phyloP scores from a whole-genome alignment of 2,888 invertebrate genomes.

The Hypomecis punctinalis region DNA sequence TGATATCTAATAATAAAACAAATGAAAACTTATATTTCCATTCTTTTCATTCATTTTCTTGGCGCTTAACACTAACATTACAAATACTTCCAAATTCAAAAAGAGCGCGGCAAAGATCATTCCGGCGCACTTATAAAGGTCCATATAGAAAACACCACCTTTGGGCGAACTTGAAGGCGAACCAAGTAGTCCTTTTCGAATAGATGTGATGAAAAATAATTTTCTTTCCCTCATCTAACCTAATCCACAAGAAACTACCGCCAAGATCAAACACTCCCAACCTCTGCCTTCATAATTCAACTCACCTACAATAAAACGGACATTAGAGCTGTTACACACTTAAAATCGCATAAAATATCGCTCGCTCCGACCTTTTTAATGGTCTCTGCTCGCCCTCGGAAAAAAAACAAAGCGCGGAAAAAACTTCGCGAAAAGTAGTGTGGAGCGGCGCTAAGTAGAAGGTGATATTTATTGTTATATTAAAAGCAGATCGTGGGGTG shows the following conservation, averaged over 20 bases:
- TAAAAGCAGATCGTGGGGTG: slow-evolving; percentile 74
- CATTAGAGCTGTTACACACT: slow-evolving; percentile 80
- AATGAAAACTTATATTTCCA: no score
- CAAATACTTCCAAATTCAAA: no score
- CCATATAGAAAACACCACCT: no score
- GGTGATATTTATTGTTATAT: slow-evolving; percentile 83
- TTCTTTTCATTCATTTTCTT: no score
- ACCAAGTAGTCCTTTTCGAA: no score
- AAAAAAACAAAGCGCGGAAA: slow-evolving; percentile 72
- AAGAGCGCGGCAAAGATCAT: no score
- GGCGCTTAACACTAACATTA: no score
- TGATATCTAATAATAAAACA: no score
- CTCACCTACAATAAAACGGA: slow-evolving; percentile 67
- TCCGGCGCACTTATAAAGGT: no score
- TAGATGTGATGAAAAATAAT: no score
- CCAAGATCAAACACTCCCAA: slow-evolving; percentile 39
- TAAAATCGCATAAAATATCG: slow-evolving; percentile 83
- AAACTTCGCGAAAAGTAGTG: slow-evolving; percentile 79
- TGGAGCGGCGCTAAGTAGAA: slow-evolving; percentile 42
- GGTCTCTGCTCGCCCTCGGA: slow-evolving; percentile 70
- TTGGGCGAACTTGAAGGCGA: no score
- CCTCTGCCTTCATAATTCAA: slow-evolving; percentile 61
- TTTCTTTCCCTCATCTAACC: neutral
- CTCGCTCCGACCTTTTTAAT: slow-evolving; percentile 82
- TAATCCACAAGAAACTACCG: slow-evolving; percentile 21